Base-by-base conservation (phyloP, 2,797 vertebrate species). In the Myotis planiceps region DNA sequence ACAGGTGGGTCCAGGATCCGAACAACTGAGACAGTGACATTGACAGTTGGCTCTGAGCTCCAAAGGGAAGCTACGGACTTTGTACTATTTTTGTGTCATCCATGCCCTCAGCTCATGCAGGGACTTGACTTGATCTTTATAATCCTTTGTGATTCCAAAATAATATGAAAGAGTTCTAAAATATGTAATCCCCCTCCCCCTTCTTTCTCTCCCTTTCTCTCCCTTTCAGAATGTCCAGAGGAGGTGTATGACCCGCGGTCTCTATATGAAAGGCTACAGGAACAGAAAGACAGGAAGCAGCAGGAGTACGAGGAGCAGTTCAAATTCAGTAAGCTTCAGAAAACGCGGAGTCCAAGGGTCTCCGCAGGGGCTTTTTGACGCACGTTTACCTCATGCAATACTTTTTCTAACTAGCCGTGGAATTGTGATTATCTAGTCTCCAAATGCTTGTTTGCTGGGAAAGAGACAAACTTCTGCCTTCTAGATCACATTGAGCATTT, bases 201-300 rank as follows among this genome's bases (percentile, higher is more conserved):
- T 42, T 7, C 25, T 34, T 14, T 29, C 84, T 60, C 58, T 12
- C 58, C 13, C 39, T 25, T 9, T 29, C 39, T 7, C n/a, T 12
- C 7, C 66, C 71, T 98, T 98, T 75, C 98, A 99, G 99, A 99
- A 97, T 99, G 98, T 72, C 99, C 99, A 2, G 99, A 99, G 98
- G 99, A 99, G 97, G 99, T 98, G 0, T 99, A 99, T 58, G 99
- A 99, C 97, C 96, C 99, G 2, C 99, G 99, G 0, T 99, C 99
- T 0, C 98, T 99, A 6, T 99, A 98, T 65, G 99, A 99, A 94
- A 99, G 99, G 34, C 99, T 99, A 18, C 99, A 99, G 98, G 99
- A 99, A 39, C 99, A 99, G 98, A 99, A 99, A 88, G 99, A 99
- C 89, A 99, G 99, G 98, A 99, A 99, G 94, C 99, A 99, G 97